Evolutionary conservation across 1,140 invertebrate species (phyloP), one percentile per base, ranked within the genome.

Genomic region (Drosophila yakuba): DNA sequence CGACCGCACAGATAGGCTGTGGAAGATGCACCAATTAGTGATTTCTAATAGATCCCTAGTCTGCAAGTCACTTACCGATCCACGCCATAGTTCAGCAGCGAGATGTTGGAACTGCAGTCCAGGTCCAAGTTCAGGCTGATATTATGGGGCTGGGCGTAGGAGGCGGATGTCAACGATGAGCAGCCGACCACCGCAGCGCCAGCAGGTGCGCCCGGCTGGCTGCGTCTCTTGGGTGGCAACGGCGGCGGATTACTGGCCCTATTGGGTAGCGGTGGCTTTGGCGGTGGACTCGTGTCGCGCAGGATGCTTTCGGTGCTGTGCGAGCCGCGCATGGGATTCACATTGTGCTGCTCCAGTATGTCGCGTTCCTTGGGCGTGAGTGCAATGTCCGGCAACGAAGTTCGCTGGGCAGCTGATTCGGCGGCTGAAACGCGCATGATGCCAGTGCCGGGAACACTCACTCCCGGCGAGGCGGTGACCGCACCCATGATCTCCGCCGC

Each of bases 191-290:
- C 41, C 6, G 5, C 36, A 0, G 52, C 55, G n/a, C 48, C 44
- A 8, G 48, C 8, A 11, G 48, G 93, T 23, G 89, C 80, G 57
- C 93, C 92, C 15, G 78, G 89, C 44, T 93, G 85, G 48, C 93
- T 93, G 85, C 94, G 94, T 85, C 95, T 94, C 91, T 97, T 97
- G 23, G 96, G 96, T n/a, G 96, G 96, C 55, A 97, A 89, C 10
- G 96, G 96, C 68, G 95, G 96, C 23, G 95, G 95, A 68, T 92
- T 93, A 51, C 73, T 85, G 25, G 72, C 59, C 32, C 91, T 93
- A 80, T 95, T 94, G 52, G 96, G 96, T 73, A 97, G 93, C 45
- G 97, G 97, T 45, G 97, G 97, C 93, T 98, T 98, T 3, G 97
- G 97, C 54, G 97, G 97, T 58, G 92, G 93, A 93, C 94, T 94